These are phyloP conservation scores for Melolontha melolontha DNA, from an alignment of 2,888 invertebrate genomes.

Conservation along the genomic window DNA sequence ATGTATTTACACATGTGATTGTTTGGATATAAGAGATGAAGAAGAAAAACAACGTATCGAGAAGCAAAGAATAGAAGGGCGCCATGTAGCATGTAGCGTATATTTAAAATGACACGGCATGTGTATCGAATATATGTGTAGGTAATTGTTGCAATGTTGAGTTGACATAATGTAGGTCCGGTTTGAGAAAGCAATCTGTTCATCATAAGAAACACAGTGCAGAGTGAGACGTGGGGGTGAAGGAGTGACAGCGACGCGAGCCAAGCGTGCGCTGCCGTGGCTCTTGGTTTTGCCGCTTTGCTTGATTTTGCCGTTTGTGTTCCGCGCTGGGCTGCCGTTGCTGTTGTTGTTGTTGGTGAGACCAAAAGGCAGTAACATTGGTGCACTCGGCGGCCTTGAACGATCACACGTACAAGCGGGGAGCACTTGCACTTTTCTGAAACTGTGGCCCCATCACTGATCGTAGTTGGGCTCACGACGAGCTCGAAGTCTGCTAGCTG, in stretches of 20 bases:
- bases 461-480: conserved; percentile 44
- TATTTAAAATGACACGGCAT: conserved; percentile 17
- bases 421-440: conserved; percentile 55
- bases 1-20: too few relatives aligned
- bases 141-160: conserved; percentile 47
- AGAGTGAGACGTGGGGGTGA: conserved; percentile 50
- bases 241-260: conserved; percentile 60
- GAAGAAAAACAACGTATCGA: too few relatives aligned
- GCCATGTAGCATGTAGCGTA: conserved; percentile 4
- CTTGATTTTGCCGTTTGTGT: background rate
- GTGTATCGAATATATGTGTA: conserved; percentile 36
- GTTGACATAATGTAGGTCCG: conserved; percentile 51
- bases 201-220: conserved; percentile 46
- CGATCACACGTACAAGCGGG: conserved; percentile 60
- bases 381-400: conserved; percentile 64
- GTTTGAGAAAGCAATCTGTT: conserved; percentile 52
- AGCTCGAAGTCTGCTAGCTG: conserved; percentile 46
- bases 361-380: conserved; percentile 51
- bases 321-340: background rate
- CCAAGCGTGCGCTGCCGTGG: conserved; percentile 58
- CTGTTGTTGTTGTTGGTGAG: conserved; percentile 43
- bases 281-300: too few relatives aligned
- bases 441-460: conserved; percentile 47
- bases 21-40: too few relatives aligned
- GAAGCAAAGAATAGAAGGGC: conserved; percentile 4